Conservation (phyloP, 2,113 vertebrate species). For the Myrmophylax atrothorax region DNA sequence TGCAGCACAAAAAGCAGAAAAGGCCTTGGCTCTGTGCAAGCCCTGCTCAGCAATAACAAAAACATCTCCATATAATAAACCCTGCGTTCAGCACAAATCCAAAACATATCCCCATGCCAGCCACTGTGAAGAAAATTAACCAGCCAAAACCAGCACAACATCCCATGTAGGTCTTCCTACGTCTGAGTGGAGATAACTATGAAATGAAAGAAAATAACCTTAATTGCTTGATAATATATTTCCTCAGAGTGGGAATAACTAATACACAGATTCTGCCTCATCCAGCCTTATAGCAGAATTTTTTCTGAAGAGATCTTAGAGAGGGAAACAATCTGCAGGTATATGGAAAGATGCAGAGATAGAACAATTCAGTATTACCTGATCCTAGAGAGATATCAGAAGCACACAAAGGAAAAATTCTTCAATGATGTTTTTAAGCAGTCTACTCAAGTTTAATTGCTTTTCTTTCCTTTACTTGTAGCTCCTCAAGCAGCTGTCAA, state of each 20-base stretch:
- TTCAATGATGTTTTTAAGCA: neutral
- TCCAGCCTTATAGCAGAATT: neutral
- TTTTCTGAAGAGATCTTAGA: neutral
- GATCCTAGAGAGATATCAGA: neutral
- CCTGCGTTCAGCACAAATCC: neutral
- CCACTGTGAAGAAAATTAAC: neutral
- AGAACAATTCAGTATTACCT: neutral
- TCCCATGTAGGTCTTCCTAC: neutral
- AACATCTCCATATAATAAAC: neutral
- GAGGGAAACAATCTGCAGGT: neutral
- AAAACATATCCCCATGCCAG: neutral
- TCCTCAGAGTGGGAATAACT: neutral
- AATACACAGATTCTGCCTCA: neutral
- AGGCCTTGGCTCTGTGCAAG: neutral
- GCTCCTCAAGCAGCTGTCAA: constrained; percentile 42
- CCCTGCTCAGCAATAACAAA: neutral
- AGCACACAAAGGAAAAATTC: neutral
- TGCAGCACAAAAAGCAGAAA: fast-evolving
- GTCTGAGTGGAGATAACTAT: neutral
- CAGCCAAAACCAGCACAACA: neutral
- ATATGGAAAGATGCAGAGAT: neutral
- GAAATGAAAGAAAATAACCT: neutral
- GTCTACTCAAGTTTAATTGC: neutral
- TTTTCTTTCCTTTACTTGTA: constrained; percentile 9
- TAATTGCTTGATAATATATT: neutral